phyloP scores from a whole-genome alignment of 2,797 vertebrate species.

The Phataginus tetradactyla region DNA sequence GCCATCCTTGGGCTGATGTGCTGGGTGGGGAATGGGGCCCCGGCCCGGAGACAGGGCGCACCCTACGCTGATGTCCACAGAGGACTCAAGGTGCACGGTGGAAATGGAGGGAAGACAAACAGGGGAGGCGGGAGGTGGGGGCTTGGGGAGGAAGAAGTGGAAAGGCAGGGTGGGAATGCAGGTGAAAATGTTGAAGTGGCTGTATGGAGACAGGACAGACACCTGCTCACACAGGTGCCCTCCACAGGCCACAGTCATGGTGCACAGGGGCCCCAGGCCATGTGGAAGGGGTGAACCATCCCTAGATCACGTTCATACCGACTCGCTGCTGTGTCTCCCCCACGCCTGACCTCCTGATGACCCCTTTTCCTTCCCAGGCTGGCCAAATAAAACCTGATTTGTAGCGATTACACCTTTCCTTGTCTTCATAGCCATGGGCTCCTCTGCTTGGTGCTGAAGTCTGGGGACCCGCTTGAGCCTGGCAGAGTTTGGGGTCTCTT shows the following conservation, averaged over 20 bases:
- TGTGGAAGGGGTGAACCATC: accelerated
- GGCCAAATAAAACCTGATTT: neutral
- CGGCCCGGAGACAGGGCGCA: neutral
- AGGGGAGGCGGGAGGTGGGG: neutral
- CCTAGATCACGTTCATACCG: accelerated
- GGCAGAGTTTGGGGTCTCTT: neutral
- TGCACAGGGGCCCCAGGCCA: neutral
- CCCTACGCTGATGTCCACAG: neutral
- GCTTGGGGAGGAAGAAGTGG: accelerated
- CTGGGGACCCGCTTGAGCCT: neutral
- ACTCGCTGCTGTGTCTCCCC: accelerated
- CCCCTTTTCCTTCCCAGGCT: accelerated
- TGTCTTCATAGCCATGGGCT: neutral
- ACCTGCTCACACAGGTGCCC: accelerated
- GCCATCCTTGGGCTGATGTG: accelerated
- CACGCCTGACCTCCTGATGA: accelerated
- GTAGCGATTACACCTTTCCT: accelerated
- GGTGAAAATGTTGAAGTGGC: too few relatives aligned
- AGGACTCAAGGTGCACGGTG: accelerated
- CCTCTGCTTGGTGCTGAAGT: neutral
- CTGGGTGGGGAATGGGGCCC: accelerated
- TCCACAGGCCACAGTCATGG: accelerated
- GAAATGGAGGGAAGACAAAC: neutral
- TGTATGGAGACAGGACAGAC: neutral
- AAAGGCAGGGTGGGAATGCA: too few relatives aligned